A percentile compares a stretch with the other conserved stretches of the same genome.
Conservation (phyloP, 2,113 vertebrate species). For the Siniperca chuatsi region DNA sequence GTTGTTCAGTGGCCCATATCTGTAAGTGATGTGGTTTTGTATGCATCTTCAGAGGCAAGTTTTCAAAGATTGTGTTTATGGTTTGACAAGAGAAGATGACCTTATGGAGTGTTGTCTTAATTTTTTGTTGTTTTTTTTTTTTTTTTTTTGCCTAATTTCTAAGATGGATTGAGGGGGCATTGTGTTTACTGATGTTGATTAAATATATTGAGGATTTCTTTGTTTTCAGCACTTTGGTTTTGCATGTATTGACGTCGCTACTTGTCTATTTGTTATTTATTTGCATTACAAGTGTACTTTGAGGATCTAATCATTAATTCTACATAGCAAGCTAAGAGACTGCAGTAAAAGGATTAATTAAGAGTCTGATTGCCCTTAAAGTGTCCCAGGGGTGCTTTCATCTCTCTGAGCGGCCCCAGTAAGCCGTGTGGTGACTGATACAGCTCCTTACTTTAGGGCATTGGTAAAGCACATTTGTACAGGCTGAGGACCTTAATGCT, state of each 20-base stretch:
- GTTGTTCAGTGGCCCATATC: slow-evolving; percentile 56
- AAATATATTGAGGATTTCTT: slow-evolving; percentile 11
- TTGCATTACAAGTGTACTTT: slow-evolving; percentile 38
- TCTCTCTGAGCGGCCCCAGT: slow-evolving; percentile 28
- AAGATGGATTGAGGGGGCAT: slow-evolving; percentile 4
- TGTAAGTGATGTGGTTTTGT: slow-evolving; percentile 43
- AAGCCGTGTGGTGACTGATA: slow-evolving; percentile 26
- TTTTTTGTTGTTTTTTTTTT: background rate
- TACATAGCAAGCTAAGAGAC: background rate
- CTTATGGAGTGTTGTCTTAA: background rate
- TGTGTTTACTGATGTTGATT: slow-evolving; percentile 10
- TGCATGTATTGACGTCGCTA: slow-evolving; percentile 27
- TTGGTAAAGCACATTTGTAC: slow-evolving; percentile 46
- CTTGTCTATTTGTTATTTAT: slow-evolving; percentile 47
- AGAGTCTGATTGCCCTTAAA: slow-evolving; percentile 52
- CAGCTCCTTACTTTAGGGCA: slow-evolving; percentile 10
- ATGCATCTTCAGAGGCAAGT: slow-evolving; percentile 36
- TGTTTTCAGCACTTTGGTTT: slow-evolving; percentile 24
- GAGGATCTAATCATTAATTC: slow-evolving; percentile 34
- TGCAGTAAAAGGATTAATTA: slow-evolving; percentile 48
- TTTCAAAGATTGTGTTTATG: slow-evolving; percentile 7
- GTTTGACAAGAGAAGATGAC: background rate
- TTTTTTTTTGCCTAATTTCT: background rate
- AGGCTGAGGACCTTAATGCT: background rate
- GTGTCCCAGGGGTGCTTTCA: slow-evolving; percentile 42